phyloP scores from a whole-genome alignment of 2,797 vertebrate species.

The Poeciliopsis turneri region DNA sequence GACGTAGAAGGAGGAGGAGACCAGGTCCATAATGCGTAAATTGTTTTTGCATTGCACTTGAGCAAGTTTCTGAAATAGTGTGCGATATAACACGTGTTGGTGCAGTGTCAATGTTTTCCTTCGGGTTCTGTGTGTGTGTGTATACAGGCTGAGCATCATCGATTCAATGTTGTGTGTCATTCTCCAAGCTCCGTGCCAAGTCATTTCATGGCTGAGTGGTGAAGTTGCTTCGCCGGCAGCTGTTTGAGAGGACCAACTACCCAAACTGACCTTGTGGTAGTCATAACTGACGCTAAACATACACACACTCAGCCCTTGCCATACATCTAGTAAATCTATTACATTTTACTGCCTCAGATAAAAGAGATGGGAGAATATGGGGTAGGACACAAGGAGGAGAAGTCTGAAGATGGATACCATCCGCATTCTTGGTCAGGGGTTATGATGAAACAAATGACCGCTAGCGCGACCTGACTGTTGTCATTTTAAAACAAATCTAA shows the following conservation, averaged over 20 bases:
- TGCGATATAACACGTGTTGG: conserved; percentile 59
- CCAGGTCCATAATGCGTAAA: conserved; percentile 8
- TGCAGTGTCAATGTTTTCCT: conserved; percentile 77
- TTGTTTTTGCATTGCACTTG: conserved; percentile 13
- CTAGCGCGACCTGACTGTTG: neutral
- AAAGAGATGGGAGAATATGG: conserved; percentile 57
- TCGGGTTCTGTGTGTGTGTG: conserved; percentile 54
- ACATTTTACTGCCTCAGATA: conserved; percentile 65
- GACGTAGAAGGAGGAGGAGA: conserved; percentile 33
- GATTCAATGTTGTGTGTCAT: conserved; percentile 72
- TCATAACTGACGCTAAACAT: conserved; percentile 71
- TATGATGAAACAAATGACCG: conserved; percentile 19
- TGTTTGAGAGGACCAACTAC: conserved; percentile 78
- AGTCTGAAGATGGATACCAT: conserved; percentile 22
- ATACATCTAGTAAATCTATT: conserved; percentile 71
- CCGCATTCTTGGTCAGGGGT: conserved; percentile 8
- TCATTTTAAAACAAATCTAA: conserved; percentile 15
- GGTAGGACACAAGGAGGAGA: conserved; percentile 68
- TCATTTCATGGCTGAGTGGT: conserved; percentile 83
- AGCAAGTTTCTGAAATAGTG: conserved; percentile 44
- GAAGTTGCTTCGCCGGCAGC: conserved; percentile 78
- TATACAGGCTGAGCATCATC: conserved; percentile 73
- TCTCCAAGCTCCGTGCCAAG: conserved; percentile 76
- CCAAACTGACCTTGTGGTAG: conserved; percentile 81
- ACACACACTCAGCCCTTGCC: conserved; percentile 67